Base-by-base conservation (phyloP, 2,888 invertebrate genomes). In the Cheilosia variabilis region DNA sequence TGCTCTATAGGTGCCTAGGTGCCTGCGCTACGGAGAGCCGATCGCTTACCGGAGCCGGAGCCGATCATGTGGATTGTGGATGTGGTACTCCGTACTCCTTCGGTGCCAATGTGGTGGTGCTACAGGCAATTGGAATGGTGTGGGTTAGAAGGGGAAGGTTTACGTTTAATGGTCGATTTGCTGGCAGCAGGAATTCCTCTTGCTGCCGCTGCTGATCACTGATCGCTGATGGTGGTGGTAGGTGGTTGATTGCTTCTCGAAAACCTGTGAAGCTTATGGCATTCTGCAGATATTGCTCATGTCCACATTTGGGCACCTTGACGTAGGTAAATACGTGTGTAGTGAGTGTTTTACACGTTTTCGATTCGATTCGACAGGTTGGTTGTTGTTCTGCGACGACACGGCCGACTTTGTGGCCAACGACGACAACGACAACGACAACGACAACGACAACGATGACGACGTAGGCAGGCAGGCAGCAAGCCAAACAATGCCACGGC, bases 281-380 rank as follows among this genome's bases (percentile, higher is more conserved):
- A 81, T 76, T 81, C 71, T 86, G 86, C 72, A 77, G 86, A 84
- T 81, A 86, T 86, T 86, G 86, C 62, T 81, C 81, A 77, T 86
- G 86, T 86, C 81, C 86, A 86, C 86, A 86, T 86, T 76, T 81
- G 81, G 76, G 81, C 86, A 86, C 86, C 81, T 86, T 71, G 71
- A 71, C 71, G 71, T 77, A 81, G 71, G 72, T 77, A 80, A 80
- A 80, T 84, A 86, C 86, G 81, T 86, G 86, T 86, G 86, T 81
- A 81, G 81, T 72, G 86, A 86, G 86, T 86, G 86, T 86, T 86
- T 86, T 86, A 86, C 86, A 86, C 76, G 86, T 86, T 86, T 86
- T 77, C 86, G 58, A 86, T 86, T 81, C 81, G 86, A 86, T 86
- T 86, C 86, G 86, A 86, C 86, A 86, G 86, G 86, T 86, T 86